Evolutionary conservation across 2,888 invertebrate species (phyloP).

Genomic region (Quadroppia sp.): DNA sequence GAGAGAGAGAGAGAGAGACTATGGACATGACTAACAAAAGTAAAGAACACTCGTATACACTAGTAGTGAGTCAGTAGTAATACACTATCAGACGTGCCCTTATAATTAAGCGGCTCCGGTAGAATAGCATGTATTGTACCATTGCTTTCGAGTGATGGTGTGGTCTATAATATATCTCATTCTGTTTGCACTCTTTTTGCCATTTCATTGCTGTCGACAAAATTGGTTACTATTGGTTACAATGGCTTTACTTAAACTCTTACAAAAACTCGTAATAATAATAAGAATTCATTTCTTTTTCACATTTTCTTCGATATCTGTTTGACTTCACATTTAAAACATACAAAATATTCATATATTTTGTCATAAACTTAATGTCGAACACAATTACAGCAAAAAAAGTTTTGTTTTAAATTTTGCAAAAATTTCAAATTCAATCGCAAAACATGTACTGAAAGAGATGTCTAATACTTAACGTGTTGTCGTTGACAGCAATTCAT

Average conservation of each 20-base stretch:
- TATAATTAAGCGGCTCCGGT: conserved; percentile 23
- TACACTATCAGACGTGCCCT: conserved; percentile 9
- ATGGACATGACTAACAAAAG: background rate
- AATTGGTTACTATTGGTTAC: conserved; percentile 15
- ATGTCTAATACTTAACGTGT: no score
- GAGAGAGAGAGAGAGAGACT: background rate
- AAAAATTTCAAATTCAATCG: no score
- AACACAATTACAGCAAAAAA: background rate
- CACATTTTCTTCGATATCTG: background rate
- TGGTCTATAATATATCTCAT: conserved; percentile 3
- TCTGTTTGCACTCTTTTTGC: background rate
- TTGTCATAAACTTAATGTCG: background rate
- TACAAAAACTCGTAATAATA: conserved; percentile 9
- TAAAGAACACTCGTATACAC: background rate
- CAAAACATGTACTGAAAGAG: no score
- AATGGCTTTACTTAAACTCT: background rate
- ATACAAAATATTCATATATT: background rate
- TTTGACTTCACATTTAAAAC: background rate
- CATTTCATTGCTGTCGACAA: background rate
- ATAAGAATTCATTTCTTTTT: background rate
- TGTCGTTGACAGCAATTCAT: background rate
- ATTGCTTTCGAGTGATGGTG: background rate
- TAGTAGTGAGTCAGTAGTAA: background rate
- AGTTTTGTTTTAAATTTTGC: background rate
- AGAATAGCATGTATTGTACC: background rate